Percentiles rank a stretch among this genome's conserved stretches.
Evolutionary conservation across 2,797 vertebrate genomes (phyloP).

Genomic region (Gymnothorax reevesii): DNA sequence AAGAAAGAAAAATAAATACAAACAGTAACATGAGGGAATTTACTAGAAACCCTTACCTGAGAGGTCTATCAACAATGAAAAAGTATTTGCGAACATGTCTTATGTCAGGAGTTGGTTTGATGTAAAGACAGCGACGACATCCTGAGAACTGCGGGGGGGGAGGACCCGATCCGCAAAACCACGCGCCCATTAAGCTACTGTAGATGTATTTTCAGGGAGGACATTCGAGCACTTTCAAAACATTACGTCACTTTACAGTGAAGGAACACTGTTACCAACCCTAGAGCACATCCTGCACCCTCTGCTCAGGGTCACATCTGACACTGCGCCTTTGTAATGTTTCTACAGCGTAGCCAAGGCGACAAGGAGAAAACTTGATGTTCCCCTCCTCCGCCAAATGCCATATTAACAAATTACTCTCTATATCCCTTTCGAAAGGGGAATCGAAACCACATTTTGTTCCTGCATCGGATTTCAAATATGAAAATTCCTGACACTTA

Average conservation of each 20-base stretch:
- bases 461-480: conserved; percentile 11
- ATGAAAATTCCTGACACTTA: not conserved
- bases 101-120: conserved; percentile 58
- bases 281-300: conserved; percentile 54
- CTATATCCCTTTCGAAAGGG: not conserved
- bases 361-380: conserved; percentile 35
- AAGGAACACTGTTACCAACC: conserved; percentile 64
- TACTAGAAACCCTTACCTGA: conserved; percentile 70
- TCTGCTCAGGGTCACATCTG: conserved; percentile 46
- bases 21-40: conserved; percentile 68
- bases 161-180: conserved; percentile 59
- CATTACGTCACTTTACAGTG: conserved; percentile 74
- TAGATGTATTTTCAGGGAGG: conserved; percentile 59
- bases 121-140: conserved; percentile 46
- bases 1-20: conserved; percentile 49
- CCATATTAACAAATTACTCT: conserved; percentile 15
- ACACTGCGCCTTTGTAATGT: conserved; percentile 68
- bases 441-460: conserved; percentile 29
- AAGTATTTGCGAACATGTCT: conserved; percentile 55
- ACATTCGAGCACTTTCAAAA: conserved; percentile 63
- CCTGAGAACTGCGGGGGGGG: conserved; percentile 59
- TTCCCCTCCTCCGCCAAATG: not conserved
- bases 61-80: conserved; percentile 56
- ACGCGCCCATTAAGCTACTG: conserved; percentile 46
- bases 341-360: conserved; percentile 66